Conservation (phyloP, 2,797 vertebrate genomes). For the Champsocephalus esox region DNA sequence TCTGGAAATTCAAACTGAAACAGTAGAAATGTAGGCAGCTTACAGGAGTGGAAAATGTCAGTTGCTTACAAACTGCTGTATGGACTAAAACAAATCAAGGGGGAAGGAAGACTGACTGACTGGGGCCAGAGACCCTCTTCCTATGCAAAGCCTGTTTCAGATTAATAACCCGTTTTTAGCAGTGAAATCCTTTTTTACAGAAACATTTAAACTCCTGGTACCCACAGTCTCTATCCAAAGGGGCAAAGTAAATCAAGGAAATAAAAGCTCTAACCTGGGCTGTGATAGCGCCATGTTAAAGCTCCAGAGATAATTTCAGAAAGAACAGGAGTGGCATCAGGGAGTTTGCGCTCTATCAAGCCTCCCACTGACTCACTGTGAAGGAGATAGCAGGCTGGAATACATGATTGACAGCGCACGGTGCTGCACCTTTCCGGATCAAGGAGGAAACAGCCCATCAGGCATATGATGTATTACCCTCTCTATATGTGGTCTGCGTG, state of each 20-base stretch:
- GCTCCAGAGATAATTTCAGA: conserved; percentile 1
- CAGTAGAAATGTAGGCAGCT: not conserved
- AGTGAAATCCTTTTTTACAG: not conserved
- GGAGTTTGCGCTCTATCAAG: conserved; percentile 5
- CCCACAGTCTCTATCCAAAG: not conserved
- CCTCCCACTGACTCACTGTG: conserved; percentile 19
- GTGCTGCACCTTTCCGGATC: conserved; percentile 3
- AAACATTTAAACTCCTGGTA: not conserved
- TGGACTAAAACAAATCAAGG: conserved; percentile 19
- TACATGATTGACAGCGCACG: conserved; percentile 20
- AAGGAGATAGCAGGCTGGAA: conserved; percentile 14
- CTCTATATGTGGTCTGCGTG: conserved; percentile 15
- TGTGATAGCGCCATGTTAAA: no score
- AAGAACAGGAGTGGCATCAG: not conserved
- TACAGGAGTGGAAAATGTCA: not conserved
- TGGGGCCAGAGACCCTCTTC: not conserved
- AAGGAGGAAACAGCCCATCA: conserved; percentile 14
- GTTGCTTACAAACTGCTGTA: not conserved
- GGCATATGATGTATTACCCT: conserved; percentile 25
- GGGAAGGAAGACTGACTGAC: not conserved
- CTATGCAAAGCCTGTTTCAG: not conserved
- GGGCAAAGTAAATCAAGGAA: not conserved
- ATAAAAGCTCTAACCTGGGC: not conserved
- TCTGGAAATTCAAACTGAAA: not conserved
- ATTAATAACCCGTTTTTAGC: not conserved